Evolutionary conservation across 2,113 vertebrate genomes (phyloP).

Genomic region (Arizona elegans): DNA sequence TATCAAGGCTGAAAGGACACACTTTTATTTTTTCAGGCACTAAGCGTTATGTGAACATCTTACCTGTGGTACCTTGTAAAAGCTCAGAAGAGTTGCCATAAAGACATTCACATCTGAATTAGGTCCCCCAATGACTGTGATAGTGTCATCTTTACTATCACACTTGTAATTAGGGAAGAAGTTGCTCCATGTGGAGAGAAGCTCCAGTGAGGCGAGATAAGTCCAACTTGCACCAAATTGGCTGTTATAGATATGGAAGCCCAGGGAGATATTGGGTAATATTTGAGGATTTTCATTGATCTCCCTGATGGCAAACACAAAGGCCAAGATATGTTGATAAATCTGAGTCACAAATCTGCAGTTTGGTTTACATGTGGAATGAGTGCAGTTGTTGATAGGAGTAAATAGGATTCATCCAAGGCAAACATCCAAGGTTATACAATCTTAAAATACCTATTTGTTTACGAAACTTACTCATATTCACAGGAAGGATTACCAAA

Average conservation of each 20-base stretch:
- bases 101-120: neutral
- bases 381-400: neutral
- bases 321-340: neutral
- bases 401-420: neutral
- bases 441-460: neutral
- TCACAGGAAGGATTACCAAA: neutral
- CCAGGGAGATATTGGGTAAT: neutral
- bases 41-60: neutral
- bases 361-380: neutral
- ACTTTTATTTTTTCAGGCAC: neutral
- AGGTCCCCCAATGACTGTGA: neutral
- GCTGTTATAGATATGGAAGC: neutral
- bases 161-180: neutral
- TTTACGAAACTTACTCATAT: neutral
- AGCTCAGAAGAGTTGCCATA: neutral
- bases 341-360: neutral
- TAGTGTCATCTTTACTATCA: neutral
- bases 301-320: neutral
- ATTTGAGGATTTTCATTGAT: neutral
- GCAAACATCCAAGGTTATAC: neutral
- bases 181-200: neutral
- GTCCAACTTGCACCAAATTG: neutral
- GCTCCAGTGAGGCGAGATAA: neutral
- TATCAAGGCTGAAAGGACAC: neutral
- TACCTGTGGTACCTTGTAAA: neutral